Percentiles rank a stretch among this genome's conserved stretches.
Conservation (phyloP, 2,797 vertebrate genomes). For the Mustela erminea region DNA sequence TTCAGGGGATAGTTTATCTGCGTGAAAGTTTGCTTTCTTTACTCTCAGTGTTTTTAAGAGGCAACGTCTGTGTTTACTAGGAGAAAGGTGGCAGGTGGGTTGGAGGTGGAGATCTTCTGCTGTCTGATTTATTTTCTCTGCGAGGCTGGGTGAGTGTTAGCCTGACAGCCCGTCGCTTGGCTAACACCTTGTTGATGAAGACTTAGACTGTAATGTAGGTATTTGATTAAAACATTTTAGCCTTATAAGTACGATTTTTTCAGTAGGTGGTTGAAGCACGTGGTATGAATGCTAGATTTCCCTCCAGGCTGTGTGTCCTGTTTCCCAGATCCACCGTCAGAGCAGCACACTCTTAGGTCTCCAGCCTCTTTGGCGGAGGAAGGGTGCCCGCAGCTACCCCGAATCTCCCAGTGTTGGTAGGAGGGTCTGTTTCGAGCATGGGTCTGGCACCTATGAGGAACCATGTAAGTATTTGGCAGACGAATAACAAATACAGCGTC, state of each 20-base stretch:
- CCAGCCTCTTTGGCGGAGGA: too few species aligned
- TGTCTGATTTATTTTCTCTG: neutral
- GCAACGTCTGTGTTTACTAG: neutral
- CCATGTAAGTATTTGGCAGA: neutral
- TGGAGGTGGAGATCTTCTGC: neutral
- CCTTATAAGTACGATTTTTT: neutral
- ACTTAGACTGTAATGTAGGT: neutral
- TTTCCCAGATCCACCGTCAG: neutral
- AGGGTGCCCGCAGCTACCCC: neutral
- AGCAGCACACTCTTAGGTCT: neutral
- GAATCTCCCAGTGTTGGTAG: neutral
- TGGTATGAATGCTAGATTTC: neutral
- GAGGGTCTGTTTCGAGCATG: neutral
- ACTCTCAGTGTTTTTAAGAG: neutral
- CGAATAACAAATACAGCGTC: neutral
- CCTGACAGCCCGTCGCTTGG: neutral
- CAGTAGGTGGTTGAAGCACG: rapidly evolving
- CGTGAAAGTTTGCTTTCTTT: conserved; percentile 30
- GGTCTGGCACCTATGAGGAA: neutral
- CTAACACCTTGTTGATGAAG: neutral
- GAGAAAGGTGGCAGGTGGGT: neutral
- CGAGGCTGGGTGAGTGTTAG: neutral
- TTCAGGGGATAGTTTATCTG: neutral
- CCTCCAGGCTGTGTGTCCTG: neutral
- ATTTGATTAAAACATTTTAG: neutral